phyloP scores from a whole-genome alignment of 2,888 invertebrate genomes.

The Caenorhabditis sp. region DNA sequence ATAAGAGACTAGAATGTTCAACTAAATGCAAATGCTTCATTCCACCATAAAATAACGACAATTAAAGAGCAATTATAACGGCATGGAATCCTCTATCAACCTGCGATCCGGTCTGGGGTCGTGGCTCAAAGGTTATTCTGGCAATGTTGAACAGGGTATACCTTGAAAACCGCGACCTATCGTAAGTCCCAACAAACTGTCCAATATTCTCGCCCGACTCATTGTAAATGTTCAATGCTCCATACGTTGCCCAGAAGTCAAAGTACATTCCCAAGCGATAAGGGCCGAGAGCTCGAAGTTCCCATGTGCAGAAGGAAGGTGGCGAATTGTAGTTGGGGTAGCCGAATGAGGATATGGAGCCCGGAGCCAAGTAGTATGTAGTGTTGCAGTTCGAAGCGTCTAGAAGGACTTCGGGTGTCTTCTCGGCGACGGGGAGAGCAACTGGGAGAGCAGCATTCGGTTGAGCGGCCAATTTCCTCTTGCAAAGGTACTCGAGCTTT shows the following conservation, averaged over 20 bases:
- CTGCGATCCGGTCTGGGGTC: neutral
- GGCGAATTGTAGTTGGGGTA: slow-evolving; percentile 8
- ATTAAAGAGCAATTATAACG: neutral
- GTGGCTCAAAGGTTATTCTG: slow-evolving; percentile 5
- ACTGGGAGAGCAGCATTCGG: neutral
- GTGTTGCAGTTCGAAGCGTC: slow-evolving; percentile 36
- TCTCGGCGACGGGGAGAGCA: neutral
- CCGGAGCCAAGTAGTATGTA: slow-evolving; percentile 10
- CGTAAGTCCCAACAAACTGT: neutral
- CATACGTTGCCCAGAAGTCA: slow-evolving; percentile 6
- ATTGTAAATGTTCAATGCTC: slow-evolving; percentile 2
- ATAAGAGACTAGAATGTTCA: no score
- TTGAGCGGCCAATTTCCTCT: neutral
- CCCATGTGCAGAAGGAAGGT: slow-evolving; percentile 13
- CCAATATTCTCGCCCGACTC: slow-evolving; percentile 7
- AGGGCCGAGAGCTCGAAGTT: slow-evolving; percentile 17
- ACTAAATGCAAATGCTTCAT: no score
- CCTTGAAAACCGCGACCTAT: neutral
- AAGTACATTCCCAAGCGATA: slow-evolving; percentile 21
- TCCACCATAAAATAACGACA: neutral
- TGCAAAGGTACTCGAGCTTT: slow-evolving; percentile 14
- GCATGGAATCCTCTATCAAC: slow-evolving; percentile 26
- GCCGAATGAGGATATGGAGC: slow-evolving; percentile 16
- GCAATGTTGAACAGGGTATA: slow-evolving; percentile 17
- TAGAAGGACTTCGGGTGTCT: neutral